These are phyloP conservation scores for Sinelater perroti DNA, from an alignment of 2,888 invertebrate species.

Conservation along the genomic window DNA sequence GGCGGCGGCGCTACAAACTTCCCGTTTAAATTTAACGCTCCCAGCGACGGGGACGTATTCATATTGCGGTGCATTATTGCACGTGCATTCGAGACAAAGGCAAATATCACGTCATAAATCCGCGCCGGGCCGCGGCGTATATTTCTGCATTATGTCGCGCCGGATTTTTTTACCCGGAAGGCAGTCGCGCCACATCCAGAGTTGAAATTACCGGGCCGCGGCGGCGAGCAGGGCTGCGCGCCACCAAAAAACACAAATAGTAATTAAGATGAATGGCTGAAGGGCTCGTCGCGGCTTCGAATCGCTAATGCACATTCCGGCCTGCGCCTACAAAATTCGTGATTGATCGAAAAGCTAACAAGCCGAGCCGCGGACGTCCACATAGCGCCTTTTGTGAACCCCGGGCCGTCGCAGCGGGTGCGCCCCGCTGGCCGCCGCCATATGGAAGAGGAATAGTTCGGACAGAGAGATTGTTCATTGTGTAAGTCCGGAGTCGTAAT, in stretches of 20 bases:
- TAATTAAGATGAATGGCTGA: conserved; percentile 6
- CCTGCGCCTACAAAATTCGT: conserved; percentile 37
- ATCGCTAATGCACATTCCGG: conserved; percentile 22
- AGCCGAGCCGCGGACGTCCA: conserved; percentile 40
- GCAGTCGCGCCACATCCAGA: too few relatives aligned
- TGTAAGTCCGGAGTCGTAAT: conserved; percentile 25
- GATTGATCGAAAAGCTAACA: conserved; percentile 44
- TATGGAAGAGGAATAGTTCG: conserved; percentile 21
- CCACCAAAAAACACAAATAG: conserved; percentile 4
- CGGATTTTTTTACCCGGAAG: background rate
- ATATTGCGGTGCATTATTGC: conserved; percentile 21
- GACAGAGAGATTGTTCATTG: conserved; percentile 27
- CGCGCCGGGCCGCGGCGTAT: background rate
- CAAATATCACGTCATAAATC: conserved; percentile 9
- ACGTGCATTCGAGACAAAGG: conserved; percentile 11
- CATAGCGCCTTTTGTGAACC: conserved; percentile 34
- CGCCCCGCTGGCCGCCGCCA: conserved; percentile 30
- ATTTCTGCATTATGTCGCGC: conserved; percentile 6
- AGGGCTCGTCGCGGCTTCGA: conserved; percentile 17
- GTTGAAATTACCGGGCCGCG: too few relatives aligned
- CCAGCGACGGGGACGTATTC: conserved; percentile 15
- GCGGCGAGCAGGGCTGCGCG: too few relatives aligned
- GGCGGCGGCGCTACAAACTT: too few relatives aligned
- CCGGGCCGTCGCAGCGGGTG: conserved; percentile 32
- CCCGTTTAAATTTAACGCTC: conserved; percentile 14